Base-by-base conservation (phyloP, 2,113 vertebrate species). In the Tiliqua scincoides region DNA sequence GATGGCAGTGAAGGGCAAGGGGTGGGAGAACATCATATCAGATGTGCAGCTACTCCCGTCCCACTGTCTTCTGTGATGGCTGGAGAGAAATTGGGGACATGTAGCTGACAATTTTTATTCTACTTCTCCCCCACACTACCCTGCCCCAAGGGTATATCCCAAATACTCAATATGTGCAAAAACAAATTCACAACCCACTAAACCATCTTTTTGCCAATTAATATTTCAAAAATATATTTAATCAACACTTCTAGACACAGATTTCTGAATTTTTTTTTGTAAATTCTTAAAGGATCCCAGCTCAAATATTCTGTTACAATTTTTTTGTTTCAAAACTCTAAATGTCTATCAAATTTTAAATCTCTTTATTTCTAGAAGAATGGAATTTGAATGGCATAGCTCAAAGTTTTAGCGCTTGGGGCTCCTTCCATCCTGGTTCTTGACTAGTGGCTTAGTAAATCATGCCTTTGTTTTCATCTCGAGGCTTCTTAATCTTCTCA, bases 401-500 rank as follows among this genome's bases (percentile, higher is more conserved):
- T 25, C 40, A 2, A 35, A 1, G 4, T 8, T n/a, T 4, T 11
- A 23, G 40, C 9, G 11, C 30, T 54, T 9, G 67, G 17, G 11
- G 12, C 17, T 1, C 3, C 21, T 85, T 85, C 67, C 27, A 48
- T 17, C 48, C 1, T 5, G 20, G 12, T 43, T 1, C 32, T 6
- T 21, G 6, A 2, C 3, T 0, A 0, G 17, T 17, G 8, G 0
- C 35, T 98, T 93, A 98, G 93, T 98, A 98, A 95, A 98, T 98
- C 90, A 98, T 97, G 27, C 97, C 97, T 85, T 98, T 98, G 81
- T 96, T 96, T 63, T 98, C 97, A 92, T 98, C 98, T 85, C 97
- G 97, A 63, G 98, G 98, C 94, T 97, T 98, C 96, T 97, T 98
- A 83, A 98, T 98, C 94, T 98, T 98, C 95, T 97, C 96, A 0